Evolutionary conservation across 2,113 vertebrate genomes (phyloP).

Genomic region (Phocoena phocoena): DNA sequence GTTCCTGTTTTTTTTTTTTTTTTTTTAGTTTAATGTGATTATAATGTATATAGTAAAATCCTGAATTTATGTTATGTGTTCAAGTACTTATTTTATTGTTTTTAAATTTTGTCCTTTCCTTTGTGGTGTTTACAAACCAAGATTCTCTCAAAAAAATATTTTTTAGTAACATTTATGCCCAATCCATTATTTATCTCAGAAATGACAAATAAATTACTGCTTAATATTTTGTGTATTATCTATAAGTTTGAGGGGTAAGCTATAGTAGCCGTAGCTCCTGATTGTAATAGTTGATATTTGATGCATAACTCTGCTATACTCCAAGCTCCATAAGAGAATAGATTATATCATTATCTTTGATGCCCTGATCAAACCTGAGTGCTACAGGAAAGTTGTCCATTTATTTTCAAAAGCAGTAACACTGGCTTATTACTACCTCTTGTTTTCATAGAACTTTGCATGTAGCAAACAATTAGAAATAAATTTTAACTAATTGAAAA

Average conservation of each 20-base stretch:
- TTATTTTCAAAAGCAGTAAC: neutral
- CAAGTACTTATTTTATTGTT: neutral
- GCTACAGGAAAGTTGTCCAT: accelerated
- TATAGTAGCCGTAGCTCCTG: neutral
- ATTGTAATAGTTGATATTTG: neutral
- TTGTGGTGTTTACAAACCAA: neutral
- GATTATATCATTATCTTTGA: neutral
- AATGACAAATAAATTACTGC: neutral
- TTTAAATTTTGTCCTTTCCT: neutral
- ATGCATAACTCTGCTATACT: neutral
- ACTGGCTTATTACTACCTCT: neutral
- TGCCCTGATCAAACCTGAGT: neutral
- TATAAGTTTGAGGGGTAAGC: neutral
- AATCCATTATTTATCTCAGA: neutral
- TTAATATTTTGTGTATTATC: neutral
- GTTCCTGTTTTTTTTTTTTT: too few relatives aligned
- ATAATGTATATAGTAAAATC: neutral
- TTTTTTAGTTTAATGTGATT: neutral
- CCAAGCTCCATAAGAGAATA: neutral
- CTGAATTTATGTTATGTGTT: neutral
- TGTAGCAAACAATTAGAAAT: neutral
- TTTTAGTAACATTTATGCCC: neutral
- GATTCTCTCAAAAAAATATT: neutral
- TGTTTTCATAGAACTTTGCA: neutral
- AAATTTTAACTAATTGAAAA: neutral